Percentiles rank a stretch among this genome's conserved stretches.
Conservation (phyloP, 2,113 vertebrate genomes). For the Eulacestoma nigropectus region DNA sequence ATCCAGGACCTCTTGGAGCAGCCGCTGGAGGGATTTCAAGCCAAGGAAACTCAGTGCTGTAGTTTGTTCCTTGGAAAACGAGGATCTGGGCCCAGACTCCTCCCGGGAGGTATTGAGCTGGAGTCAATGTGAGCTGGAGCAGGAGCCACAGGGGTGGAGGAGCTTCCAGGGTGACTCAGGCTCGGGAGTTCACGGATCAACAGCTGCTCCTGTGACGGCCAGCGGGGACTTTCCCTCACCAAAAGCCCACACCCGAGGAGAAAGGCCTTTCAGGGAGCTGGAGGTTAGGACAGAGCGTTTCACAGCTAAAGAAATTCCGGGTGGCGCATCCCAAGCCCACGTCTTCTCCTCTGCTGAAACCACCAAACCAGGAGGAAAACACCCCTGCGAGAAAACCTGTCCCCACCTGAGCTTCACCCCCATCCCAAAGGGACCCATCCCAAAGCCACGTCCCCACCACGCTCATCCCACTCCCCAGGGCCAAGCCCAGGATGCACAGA, state of each 20-base stretch:
- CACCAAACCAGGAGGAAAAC: background rate
- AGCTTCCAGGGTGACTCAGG: background rate
- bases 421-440: background rate
- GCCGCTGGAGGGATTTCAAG: background rate
- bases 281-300: background rate
- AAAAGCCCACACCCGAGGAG: background rate
- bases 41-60: background rate
- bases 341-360: background rate
- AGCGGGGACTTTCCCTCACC: background rate
- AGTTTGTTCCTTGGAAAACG: background rate
- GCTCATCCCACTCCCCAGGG: accelerated
- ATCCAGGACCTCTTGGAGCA: background rate
- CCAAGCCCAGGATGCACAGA: background rate
- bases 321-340: background rate
- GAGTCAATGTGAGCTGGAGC: background rate
- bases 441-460: background rate
- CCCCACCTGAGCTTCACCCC: background rate
- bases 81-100: background rate
- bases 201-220: background rate
- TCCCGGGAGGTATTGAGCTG: background rate
- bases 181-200: accelerated
- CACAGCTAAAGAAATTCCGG: background rate
- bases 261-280: background rate
- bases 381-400: background rate
- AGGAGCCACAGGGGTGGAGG: background rate